These are phyloP conservation scores for Hirudo medicinalis DNA, from an alignment of 1,140 invertebrate species.

Conservation along the genomic window DNA sequence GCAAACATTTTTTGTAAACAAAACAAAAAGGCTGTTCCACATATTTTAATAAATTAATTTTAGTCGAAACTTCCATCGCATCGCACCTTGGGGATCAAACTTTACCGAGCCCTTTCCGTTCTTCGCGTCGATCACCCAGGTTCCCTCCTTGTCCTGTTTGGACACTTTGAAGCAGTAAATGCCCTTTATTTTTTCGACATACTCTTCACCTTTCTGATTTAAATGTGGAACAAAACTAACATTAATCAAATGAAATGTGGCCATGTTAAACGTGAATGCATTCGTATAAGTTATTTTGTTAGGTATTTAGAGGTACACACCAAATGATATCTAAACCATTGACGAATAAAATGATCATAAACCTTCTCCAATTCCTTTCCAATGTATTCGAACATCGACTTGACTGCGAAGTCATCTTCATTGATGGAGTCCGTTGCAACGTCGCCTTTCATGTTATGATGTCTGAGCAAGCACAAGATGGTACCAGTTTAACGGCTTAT, in stretches of 20 bases:
- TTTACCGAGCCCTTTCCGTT: slow-evolving; percentile 69
- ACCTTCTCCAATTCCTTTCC: slow-evolving; percentile 6
- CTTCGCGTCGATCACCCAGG: slow-evolving; percentile 80
- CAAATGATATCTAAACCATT: too few relatives aligned
- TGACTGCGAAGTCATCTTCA: slow-evolving; percentile 2
- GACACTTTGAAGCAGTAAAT: slow-evolving; percentile 75
- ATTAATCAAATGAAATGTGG: not conserved
- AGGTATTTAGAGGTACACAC: too few relatives aligned
- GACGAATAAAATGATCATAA: not conserved
- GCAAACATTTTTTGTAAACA: too few relatives aligned
- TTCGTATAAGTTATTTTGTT: too few relatives aligned
- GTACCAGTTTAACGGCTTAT: too few relatives aligned
- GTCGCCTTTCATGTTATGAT: not conserved
- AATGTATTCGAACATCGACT: not conserved
- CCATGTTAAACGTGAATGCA: too few relatives aligned
- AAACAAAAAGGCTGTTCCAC: too few relatives aligned
- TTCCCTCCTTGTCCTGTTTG: slow-evolving; percentile 61
- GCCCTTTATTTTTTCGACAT: slow-evolving; percentile 72
- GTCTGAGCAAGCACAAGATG: not conserved
- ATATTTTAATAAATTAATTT: too few relatives aligned
- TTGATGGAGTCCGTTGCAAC: not conserved
- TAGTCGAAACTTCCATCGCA: too few relatives aligned
- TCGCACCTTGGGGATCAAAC: slow-evolving; percentile 54
- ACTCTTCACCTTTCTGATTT: slow-evolving; percentile 49
- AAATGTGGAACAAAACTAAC: not conserved